phyloP scores from a whole-genome alignment of 2,113 vertebrate species.

The Lasiurus cinereus region DNA sequence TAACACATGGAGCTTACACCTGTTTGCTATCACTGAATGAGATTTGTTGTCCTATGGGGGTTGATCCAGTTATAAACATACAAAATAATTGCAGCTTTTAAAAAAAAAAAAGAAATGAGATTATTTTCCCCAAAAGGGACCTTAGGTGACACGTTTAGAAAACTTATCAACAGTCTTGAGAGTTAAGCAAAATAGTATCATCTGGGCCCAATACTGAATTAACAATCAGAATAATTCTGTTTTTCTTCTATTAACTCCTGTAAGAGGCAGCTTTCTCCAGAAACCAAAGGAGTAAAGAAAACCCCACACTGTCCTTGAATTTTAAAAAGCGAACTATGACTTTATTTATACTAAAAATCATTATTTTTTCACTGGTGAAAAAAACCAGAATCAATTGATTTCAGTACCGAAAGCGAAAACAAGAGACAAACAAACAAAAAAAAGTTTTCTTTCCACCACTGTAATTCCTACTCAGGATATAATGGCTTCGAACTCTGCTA shows the following conservation, averaged over 20 bases:
- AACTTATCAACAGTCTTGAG: constrained; percentile 64
- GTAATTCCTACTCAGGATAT: constrained; percentile 56
- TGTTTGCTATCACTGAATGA: neutral
- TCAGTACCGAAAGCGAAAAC: neutral
- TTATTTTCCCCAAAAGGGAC: constrained; percentile 18
- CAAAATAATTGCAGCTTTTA: neutral
- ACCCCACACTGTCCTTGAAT: constrained; percentile 68
- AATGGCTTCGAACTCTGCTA: constrained; percentile 63
- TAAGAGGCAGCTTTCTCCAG: constrained; percentile 72
- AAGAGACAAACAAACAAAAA: neutral
- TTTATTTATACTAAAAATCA: constrained; percentile 76
- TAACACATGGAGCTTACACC: neutral
- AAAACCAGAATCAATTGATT: constrained; percentile 70
- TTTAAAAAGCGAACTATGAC: constrained; percentile 76
- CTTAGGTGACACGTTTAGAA: constrained; percentile 66
- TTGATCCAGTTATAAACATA: neutral
- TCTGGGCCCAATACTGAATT: constrained; percentile 18
- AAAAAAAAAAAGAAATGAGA: constrained; percentile 63
- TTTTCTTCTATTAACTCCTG: constrained; percentile 68
- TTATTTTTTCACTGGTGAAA: constrained; percentile 75
- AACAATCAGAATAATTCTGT: constrained; percentile 64
- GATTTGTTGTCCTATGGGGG: neutral
- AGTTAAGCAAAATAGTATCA: constrained; percentile 44
- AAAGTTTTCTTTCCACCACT: constrained; percentile 59
- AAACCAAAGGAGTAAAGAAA: constrained; percentile 72